phyloP scores from a whole-genome alignment of 2,888 invertebrate species.

The Torymus texanus region DNA sequence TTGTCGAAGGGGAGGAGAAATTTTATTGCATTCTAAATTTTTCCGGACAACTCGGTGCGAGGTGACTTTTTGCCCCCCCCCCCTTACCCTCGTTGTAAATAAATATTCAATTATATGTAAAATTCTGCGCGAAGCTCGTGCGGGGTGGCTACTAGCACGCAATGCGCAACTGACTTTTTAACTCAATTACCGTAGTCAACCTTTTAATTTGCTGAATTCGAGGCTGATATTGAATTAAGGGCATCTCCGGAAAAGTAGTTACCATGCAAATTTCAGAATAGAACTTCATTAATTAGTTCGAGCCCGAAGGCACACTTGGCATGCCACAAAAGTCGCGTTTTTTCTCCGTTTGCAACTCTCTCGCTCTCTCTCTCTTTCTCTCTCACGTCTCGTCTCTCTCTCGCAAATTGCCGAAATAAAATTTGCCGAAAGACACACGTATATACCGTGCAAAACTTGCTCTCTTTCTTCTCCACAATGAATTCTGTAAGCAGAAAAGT shows the following conservation, averaged over 20 bases:
- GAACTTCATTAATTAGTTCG: constrained; percentile 43
- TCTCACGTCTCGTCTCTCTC: no score
- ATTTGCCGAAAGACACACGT: no score
- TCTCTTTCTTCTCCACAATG: no score
- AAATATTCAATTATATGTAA: constrained; percentile 31
- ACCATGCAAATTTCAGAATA: constrained; percentile 43
- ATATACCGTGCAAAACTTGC: no score
- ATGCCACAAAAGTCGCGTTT: constrained; percentile 4
- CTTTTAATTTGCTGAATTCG: constrained; percentile 37
- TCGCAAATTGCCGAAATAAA: no score
- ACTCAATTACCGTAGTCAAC: constrained; percentile 31
- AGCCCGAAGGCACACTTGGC: neutral
- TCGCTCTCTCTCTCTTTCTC: no score
- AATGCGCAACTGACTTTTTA: constrained; percentile 36
- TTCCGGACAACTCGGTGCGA: neutral
- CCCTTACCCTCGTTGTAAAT: neutral
- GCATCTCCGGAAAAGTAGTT: constrained; percentile 40
- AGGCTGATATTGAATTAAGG: constrained; percentile 42
- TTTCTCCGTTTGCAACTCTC: neutral
- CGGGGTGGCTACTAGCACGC: neutral
- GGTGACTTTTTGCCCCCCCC: neutral
- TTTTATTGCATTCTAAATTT: no score
- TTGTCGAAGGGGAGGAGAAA: no score
- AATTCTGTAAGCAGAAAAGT: no score
- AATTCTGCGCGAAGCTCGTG: constrained; percentile 18